Evolutionary conservation across 2,113 vertebrate genomes (phyloP), one percentile per base, ranked within the genome.

Genomic region (Tetrao urogallus): DNA sequence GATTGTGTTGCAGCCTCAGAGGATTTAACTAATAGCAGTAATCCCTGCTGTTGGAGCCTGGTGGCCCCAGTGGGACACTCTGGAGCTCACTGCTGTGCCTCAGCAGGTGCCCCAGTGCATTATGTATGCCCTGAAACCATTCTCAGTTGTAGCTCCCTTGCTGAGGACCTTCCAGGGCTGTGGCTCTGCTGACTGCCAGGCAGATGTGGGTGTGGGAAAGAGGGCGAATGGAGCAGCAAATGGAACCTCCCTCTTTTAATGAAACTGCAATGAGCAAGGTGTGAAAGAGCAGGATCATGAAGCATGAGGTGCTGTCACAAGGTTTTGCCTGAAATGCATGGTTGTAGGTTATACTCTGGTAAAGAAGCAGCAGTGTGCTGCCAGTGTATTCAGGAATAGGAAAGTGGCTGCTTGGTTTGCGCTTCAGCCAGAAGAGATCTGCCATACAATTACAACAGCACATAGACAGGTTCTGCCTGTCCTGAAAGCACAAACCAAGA

Each of bases 81-180:
- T 40, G 52, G 28, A n/a, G 32, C 11, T 5, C 0, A 0, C 1
- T 5, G 34, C 40, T 5, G 3, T 58, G n/a, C 12, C 19, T 86
- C 70, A 58, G 69, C 4, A 2, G 67, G 70, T 8, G 11, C 69
- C 17, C 25, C 4, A 3, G 32, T 63, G 54, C 50, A 45, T 4
- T 28, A 1, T 11, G 34, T 16, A 43, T 1, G 8, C 61, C 50
- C 64, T n/a, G 50, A 74, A 88, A 70, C 64, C 71, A 36, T 36
- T 58, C 70, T 52, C 38, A 32, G 7, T 71, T 38, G 32, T 52
- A 82, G 57, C 73, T 47, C 43, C 70, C 5, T 11, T 30, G 18
- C 36, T 8, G 5, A 78, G 61, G 70, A 60, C 61, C 57, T 34
- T 82, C 27, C 30, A 60, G 75, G 57, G 17, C 60, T 13, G 5